Evolutionary conservation across 92 coral and sea anemone species (phyloP).

Genomic region (Pocillopora meandrina): DNA sequence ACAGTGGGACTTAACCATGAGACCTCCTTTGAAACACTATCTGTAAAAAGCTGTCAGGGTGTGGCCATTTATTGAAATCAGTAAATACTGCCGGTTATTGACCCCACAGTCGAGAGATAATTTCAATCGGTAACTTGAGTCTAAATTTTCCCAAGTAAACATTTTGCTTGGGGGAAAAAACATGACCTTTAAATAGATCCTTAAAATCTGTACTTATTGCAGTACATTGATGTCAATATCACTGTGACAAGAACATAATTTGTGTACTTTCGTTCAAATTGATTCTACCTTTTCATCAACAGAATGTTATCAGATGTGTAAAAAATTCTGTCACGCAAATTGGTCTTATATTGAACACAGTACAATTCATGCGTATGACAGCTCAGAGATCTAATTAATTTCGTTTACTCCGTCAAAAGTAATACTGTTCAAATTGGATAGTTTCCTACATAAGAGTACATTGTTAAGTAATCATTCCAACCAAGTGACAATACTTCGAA

Average conservation of each 20-base stretch:
- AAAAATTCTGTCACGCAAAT: conserved; percentile 1
- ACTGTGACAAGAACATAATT: too few relatives aligned
- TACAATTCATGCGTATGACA: neutral
- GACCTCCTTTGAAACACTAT: neutral
- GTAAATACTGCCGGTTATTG: neutral
- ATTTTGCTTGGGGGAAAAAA: neutral
- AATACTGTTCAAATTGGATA: neutral
- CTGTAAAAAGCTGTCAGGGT: neutral
- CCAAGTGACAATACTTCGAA: neutral
- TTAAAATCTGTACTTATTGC: too few relatives aligned
- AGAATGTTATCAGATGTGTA: neutral
- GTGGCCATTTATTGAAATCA: conserved; percentile 3
- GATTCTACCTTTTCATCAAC: too few relatives aligned
- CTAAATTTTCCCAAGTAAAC: neutral
- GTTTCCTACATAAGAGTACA: neutral
- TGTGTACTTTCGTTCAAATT: too few relatives aligned
- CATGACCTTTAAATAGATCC: too few relatives aligned
- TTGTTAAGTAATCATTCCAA: neutral
- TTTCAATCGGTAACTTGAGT: neutral
- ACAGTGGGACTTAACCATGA: too few relatives aligned
- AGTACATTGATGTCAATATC: too few relatives aligned
- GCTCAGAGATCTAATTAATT: neutral
- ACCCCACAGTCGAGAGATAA: neutral
- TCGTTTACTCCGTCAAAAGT: neutral
- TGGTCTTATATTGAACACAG: neutral